phyloP scores from a whole-genome alignment of 2,113 vertebrate genomes.

The Chroicocephalus ridibundus region DNA sequence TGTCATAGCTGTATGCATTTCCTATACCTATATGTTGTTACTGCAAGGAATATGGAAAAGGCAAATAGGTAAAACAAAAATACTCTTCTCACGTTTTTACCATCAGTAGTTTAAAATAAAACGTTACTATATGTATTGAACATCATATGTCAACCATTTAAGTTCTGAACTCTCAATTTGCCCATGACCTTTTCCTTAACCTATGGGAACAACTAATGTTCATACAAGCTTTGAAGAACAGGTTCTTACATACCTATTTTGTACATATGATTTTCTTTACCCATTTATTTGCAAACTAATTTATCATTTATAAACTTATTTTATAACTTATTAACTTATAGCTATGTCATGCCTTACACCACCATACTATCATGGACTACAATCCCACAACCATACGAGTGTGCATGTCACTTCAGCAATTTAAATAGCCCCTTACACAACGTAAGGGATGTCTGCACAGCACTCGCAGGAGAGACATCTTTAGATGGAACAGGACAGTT shows the following conservation, averaged over 20 bases:
- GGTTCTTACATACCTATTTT: not conserved
- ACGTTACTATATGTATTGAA: not conserved
- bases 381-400: not conserved
- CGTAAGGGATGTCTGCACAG: not conserved
- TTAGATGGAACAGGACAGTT: not conserved
- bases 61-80: not conserved
- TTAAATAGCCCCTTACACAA: not conserved
- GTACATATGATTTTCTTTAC: not conserved
- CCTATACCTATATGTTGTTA: not conserved
- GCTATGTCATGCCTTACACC: not conserved
- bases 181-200: not conserved
- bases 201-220: not conserved
- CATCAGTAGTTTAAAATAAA: not conserved
- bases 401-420: not conserved
- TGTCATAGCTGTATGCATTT: not conserved
- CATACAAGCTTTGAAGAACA: not conserved
- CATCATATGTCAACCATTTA: not conserved
- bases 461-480: fast-evolving
- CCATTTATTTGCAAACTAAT: not conserved
- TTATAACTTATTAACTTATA: not conserved
- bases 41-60: not conserved
- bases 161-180: not conserved
- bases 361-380: not conserved
- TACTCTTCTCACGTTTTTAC: not conserved
- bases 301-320: not conserved